Evolutionary conservation across 1,140 invertebrate genomes (phyloP).

Genomic region (Aricia agestis): DNA sequence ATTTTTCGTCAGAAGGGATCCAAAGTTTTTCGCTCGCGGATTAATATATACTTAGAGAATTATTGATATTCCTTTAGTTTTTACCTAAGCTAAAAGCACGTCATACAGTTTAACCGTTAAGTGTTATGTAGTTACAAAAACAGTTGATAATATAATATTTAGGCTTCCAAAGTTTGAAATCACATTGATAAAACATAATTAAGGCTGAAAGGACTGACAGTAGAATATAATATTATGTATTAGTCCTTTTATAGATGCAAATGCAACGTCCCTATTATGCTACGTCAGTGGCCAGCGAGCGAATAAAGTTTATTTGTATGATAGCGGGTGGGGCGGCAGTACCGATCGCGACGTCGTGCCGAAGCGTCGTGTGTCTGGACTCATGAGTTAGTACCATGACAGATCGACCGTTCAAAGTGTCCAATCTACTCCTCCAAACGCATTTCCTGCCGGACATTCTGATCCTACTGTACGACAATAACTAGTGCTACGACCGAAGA

Average conservation of each 20-base stretch:
- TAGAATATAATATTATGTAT: too few relatives aligned
- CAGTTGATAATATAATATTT: too few relatives aligned
- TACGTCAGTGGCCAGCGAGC: slow-evolving; percentile 49
- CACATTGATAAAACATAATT: too few relatives aligned
- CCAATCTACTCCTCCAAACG: slow-evolving; percentile 55
- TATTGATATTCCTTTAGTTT: too few relatives aligned
- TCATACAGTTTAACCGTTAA: too few relatives aligned
- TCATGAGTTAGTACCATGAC: slow-evolving; percentile 53
- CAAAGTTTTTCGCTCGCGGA: too few relatives aligned
- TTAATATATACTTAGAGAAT: too few relatives aligned
- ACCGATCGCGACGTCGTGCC: slow-evolving; percentile 43
- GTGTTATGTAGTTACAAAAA: too few relatives aligned
- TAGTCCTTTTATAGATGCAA: too few relatives aligned
- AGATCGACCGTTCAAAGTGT: slow-evolving; percentile 63
- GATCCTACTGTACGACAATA: slow-evolving; percentile 67
- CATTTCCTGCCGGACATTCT: slow-evolving; percentile 61
- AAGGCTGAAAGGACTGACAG: background rate
- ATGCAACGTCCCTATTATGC: background rate
- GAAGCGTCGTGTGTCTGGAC: slow-evolving; percentile 40
- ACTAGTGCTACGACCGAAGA: slow-evolving; percentile 33
- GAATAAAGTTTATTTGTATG: slow-evolving; percentile 74
- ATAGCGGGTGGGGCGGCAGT: slow-evolving; percentile 67
- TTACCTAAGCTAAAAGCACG: too few relatives aligned
- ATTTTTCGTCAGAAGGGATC: too few relatives aligned
- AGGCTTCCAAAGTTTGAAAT: too few relatives aligned